Base-by-base conservation (phyloP, 2,113 vertebrate genomes). In the Capra hircus region DNA sequence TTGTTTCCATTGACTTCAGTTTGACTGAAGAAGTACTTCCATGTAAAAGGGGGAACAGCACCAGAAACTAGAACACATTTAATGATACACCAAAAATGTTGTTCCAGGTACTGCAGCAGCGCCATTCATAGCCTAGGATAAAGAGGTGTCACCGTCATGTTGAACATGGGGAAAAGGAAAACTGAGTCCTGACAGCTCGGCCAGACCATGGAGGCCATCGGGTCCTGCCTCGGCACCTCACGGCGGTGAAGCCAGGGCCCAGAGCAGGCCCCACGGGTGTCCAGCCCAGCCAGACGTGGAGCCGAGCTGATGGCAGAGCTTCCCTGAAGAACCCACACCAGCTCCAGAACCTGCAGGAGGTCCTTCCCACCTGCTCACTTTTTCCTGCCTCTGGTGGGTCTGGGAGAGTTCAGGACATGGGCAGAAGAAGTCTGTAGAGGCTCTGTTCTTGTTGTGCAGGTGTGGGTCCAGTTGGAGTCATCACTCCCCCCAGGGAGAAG, bases 291-390 rank as follows among this genome's bases (percentile, higher is more conserved):
- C 40, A 74, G 62, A 17, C 12, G 21, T 2, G 6, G 13, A 84
- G 11, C 57, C 4, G 11, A 83, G 40, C 64, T 55, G 12, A 12
- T 6, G 4, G 21, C 2, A 7, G 25, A 55, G 52, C 52, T 53
- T 78, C 30, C 7, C 5, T 53, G 8, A 64, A 91, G 77, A 80
- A 4, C 15, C 59, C n/a, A 21, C 0, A 5, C 12, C 16, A 40
- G 3, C 43, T 85, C 27, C 57, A 57, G 33, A 30, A 2, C 30
- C 50, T 81, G 6, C 15, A n/a, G 19, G 33, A 60, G 59, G 10
- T 28, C 9, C 36, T 81, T 19, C 67, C 23, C 16, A 3, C 1
- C 5, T 3, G 5, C 2, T 25, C 13, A 6, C 23, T 36, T n/a
- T 16, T 30, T 53, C 43, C 23, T 43, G 12, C 23, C 19, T 71